Evolutionary conservation across 2,113 vertebrate genomes (phyloP).

Genomic region (Corynorhinus townsendii): DNA sequence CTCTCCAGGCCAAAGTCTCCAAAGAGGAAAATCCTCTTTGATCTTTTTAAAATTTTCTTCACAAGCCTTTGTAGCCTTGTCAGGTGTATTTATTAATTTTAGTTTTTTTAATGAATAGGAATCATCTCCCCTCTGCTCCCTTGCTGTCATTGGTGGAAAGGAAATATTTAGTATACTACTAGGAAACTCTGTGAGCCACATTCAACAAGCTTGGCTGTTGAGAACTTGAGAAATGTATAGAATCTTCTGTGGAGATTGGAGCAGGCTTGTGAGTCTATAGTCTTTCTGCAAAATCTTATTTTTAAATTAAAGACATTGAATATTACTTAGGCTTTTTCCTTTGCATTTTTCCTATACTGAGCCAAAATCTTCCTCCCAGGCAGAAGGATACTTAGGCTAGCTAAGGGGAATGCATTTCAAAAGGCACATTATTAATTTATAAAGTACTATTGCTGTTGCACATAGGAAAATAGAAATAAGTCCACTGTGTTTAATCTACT

Average conservation of each 20-base stretch:
- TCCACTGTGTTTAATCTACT: constrained; percentile 34
- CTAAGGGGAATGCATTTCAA: constrained; percentile 45
- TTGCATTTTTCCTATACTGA: background rate
- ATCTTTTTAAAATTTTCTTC: background rate
- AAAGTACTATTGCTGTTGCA: constrained; percentile 37
- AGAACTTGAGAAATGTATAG: constrained; percentile 11
- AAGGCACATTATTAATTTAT: constrained; percentile 56
- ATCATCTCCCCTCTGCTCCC: background rate
- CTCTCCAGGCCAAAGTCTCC: background rate
- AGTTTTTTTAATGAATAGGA: background rate
- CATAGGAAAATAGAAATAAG: constrained; percentile 34
- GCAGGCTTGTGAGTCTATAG: background rate
- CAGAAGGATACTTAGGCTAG: constrained; percentile 25
- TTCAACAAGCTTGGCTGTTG: background rate
- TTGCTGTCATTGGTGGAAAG: background rate
- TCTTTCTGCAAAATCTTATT: background rate
- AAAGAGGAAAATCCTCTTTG: background rate
- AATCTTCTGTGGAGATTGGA: background rate
- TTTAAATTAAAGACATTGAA: constrained; percentile 30
- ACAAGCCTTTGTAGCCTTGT: background rate
- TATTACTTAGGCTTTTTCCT: background rate
- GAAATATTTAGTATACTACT: background rate
- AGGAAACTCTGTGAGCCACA: background rate
- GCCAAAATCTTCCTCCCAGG: constrained; percentile 10
- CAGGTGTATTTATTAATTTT: background rate